phyloP scores from a whole-genome alignment of 2,888 invertebrate species.

The Nowickia ferox region DNA sequence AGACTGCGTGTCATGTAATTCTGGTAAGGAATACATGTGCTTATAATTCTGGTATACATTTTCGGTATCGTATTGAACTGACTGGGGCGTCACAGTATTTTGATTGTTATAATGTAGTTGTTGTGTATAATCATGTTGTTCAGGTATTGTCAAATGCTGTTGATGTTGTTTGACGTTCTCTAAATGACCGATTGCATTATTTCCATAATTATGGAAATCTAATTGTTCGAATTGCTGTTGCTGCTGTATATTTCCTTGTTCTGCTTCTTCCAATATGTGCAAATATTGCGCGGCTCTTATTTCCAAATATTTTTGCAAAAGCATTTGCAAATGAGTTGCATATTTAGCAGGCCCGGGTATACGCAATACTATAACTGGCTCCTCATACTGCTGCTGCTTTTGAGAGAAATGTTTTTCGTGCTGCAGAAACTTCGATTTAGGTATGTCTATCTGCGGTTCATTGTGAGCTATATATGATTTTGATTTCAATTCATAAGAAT shows the following conservation, averaged over 20 bases:
- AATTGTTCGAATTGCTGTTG: constrained; percentile 69
- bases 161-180: constrained; percentile 64
- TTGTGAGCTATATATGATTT: constrained; percentile 75
- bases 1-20: constrained; percentile 61
- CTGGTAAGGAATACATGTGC: constrained; percentile 75
- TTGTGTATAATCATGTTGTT: constrained; percentile 73
- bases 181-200: constrained; percentile 17
- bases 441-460: constrained; percentile 68
- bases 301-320: constrained; percentile 82
- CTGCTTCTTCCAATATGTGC: constrained; percentile 80
- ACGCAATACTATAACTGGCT: constrained; percentile 82
- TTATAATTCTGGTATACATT: constrained; percentile 81
- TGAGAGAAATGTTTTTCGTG: constrained; percentile 49
- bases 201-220: constrained; percentile 51
- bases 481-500: constrained; percentile 83
- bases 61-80: constrained; percentile 78
- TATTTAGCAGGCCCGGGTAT: constrained; percentile 83
- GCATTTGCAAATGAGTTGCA: constrained; percentile 81
- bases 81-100: constrained; percentile 73
- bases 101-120: constrained; percentile 76
- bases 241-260: constrained; percentile 76
- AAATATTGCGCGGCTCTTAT: constrained; percentile 82
- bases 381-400: constrained; percentile 75
- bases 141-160: constrained; percentile 39
- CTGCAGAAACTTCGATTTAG: constrained; percentile 54